Percentiles rank a stretch among this genome's conserved stretches.
Conservation (phyloP, 2,113 vertebrate species). For the Progne subis region DNA sequence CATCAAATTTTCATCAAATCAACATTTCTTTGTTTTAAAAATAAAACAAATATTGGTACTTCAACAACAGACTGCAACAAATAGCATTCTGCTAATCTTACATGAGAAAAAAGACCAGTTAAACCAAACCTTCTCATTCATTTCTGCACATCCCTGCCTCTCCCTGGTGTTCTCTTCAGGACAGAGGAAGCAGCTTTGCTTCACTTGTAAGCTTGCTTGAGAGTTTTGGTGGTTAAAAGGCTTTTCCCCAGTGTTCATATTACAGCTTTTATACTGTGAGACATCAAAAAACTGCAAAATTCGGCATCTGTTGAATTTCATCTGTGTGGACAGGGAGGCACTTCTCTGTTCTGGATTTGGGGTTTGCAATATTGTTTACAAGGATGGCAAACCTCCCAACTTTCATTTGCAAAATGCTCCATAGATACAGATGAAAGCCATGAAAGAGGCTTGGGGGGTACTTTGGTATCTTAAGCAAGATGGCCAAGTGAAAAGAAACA, state of each 20-base stretch:
- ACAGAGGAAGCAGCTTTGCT: neutral
- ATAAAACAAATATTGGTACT: neutral
- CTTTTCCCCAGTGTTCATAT: neutral
- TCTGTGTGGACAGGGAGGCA: neutral
- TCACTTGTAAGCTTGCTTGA: neutral
- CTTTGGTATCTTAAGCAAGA: neutral
- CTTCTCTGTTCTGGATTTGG: neutral
- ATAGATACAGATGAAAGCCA: neutral
- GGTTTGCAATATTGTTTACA: neutral
- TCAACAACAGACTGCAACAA: neutral
- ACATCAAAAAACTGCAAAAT: neutral
- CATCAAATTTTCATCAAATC: neutral
- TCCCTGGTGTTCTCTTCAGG: neutral
- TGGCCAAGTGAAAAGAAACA: neutral
- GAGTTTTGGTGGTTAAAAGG: neutral
- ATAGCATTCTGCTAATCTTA: neutral
- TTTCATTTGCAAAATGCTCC: neutral
- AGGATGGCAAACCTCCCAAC: neutral
- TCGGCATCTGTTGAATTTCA: neutral
- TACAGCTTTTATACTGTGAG: neutral
- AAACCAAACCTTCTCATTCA: neutral
- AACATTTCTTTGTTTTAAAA: neutral
- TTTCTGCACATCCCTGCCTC: neutral
- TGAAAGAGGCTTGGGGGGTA: neutral
- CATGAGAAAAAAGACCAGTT: neutral